Evolutionary conservation across 2,113 vertebrate species (phyloP).

Genomic region (Marcusenius ussheri): DNA sequence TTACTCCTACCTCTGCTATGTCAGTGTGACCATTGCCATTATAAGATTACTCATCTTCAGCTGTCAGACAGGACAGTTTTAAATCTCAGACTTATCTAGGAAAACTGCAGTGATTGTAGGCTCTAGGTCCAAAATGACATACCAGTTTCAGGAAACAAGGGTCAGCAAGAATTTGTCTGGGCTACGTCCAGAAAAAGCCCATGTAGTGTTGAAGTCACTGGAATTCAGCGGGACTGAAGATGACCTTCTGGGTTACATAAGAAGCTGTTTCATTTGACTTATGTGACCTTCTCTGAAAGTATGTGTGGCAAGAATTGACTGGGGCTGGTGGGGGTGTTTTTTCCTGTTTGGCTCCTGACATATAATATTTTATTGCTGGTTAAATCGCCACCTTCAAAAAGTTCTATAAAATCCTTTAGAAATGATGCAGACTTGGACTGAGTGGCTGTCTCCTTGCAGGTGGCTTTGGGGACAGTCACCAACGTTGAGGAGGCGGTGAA

Average conservation of each 20-base stretch:
- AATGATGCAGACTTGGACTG: not conserved
- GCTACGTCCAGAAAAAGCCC: not conserved
- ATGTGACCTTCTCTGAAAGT: not conserved
- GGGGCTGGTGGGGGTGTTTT: not conserved
- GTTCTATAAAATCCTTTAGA: not conserved
- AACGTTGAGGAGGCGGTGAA: conserved; percentile 96
- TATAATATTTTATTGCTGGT: not conserved
- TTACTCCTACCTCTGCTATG: not conserved
- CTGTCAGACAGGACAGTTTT: not conserved
- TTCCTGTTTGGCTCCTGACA: not conserved
- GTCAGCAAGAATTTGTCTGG: not conserved
- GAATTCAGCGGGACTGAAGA: not conserved
- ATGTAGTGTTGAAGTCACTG: not conserved
- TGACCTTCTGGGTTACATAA: not conserved
- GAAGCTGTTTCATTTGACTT: not conserved
- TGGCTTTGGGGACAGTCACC: conserved; percentile 91
- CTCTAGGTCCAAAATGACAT: not conserved
- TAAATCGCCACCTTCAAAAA: not conserved
- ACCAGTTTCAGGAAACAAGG: not conserved
- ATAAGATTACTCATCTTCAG: not conserved
- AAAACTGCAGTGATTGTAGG: conserved; percentile 3
- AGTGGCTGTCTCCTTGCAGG: conserved; percentile 51
- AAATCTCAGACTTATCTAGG: not conserved
- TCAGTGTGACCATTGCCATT: not conserved
- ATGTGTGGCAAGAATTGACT: not conserved